A percentile compares a stretch with the other conserved stretches of the same genome.
Conservation (phyloP, 2,888 invertebrate species). For the Calephelis perditalis region DNA sequence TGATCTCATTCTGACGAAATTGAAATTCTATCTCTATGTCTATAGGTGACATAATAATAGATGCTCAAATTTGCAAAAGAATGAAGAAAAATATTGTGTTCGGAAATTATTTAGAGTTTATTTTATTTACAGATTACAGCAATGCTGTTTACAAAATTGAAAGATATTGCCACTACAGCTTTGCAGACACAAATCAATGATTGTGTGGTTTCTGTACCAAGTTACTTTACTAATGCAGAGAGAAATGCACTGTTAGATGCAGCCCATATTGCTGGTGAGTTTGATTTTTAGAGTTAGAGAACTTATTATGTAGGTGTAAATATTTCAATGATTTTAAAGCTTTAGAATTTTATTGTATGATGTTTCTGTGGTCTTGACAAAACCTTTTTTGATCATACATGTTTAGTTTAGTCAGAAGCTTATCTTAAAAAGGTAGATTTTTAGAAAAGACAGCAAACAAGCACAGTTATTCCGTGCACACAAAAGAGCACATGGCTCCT, state of each 20-base stretch:
- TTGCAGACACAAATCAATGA: slow-evolving; percentile 95
- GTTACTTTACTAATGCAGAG: slow-evolving; percentile 96
- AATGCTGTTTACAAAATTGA: slow-evolving; percentile 97
- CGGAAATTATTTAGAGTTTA: background rate
- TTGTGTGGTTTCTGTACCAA: slow-evolving; percentile 96
- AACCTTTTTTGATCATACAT: too few relatives aligned
- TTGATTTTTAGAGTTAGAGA: background rate
- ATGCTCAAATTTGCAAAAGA: too few relatives aligned
- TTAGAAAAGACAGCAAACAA: too few relatives aligned
- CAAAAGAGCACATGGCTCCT: too few relatives aligned
- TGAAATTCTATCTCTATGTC: too few relatives aligned
- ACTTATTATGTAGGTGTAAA: background rate
- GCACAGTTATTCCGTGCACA: too few relatives aligned
- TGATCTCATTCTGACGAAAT: too few relatives aligned
- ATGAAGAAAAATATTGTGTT: background rate
- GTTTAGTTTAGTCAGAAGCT: too few relatives aligned
- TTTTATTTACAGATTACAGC: slow-evolving; percentile 82
- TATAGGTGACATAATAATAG: too few relatives aligned
- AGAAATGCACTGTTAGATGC: slow-evolving; percentile 94
- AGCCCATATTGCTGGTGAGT: slow-evolving; percentile 89
- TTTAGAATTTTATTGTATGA: too few relatives aligned
- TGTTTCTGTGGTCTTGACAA: too few relatives aligned
- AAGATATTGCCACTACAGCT: slow-evolving; percentile 91
- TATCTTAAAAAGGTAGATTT: too few relatives aligned
- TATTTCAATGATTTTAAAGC: background rate